Base-by-base conservation (phyloP, 1,140 invertebrate genomes). In the Lasioglossum albipes region DNA sequence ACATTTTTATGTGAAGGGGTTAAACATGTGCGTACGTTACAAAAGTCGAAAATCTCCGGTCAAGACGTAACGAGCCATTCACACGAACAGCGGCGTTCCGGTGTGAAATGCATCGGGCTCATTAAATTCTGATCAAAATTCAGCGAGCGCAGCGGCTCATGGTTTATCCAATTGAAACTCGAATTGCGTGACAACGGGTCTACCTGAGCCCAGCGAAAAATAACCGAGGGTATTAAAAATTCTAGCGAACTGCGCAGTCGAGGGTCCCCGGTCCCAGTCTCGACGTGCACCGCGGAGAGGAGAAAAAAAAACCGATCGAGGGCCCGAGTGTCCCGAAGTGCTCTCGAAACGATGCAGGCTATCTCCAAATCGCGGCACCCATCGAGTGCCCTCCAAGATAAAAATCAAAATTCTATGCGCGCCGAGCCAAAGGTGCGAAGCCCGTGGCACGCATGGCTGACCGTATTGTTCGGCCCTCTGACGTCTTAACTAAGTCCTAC, bases 401-500 rank as follows among this genome's bases (percentile, higher is more conserved):
- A 92, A 88, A 91, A 93, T 93, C 92, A 89, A 68, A 92, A 92
- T 92, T 91, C 89, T 87, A 90, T 89, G 86, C 74, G 45, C 45
- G 87, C 80, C 78, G 59, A 65, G 81, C 74, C 81, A 91, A 92
- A 93, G 92, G 92, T 93, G 93, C 91, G 92, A 93, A 92, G 86
- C 90, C 87, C 86, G 77, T 75, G 81, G 81, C 89, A 93, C 90
- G 93, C 92, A 93, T 93, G 92, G 89, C 62, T 92, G 91, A 92
- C 88, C 91, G 91, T 82, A 93, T 93, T 93, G 93, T 93, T 85
- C 82, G 72, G 67, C 73, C 79, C 78, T 84, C 81, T 93, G 92
- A 93, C 93, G 91, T 93, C 93, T 93, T 93, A 93, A 93, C 93
- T 93, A 93, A 93, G 92, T 88, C 81, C 84, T 83, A 82, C 68